phyloP scores from a whole-genome alignment of 2,113 vertebrate species.

The Hiodon tergisus region DNA sequence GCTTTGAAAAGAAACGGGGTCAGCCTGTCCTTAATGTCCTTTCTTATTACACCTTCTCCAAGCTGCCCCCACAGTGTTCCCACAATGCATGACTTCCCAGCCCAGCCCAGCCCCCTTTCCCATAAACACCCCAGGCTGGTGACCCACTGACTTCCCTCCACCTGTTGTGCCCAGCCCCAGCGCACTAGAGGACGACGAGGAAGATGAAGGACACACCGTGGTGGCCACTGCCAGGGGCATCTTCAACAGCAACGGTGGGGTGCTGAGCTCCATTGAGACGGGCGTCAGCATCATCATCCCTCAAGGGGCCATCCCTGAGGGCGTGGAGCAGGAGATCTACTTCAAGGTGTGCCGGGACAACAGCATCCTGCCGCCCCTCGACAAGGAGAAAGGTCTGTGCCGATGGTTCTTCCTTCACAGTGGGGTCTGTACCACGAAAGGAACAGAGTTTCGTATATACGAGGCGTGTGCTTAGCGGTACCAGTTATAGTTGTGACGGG shows the following conservation, averaged over 20 bases:
- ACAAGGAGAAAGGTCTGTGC: conserved; percentile 93
- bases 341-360: conserved; percentile 99
- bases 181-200: conserved; percentile 89
- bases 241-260: conserved; percentile 93
- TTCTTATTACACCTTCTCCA: too few species aligned
- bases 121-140: conserved; percentile 15
- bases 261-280: conserved; percentile 95
- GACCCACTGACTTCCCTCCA: conserved; percentile 24
- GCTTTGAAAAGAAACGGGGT: too few species aligned
- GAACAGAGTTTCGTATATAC: background rate
- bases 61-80: too few species aligned
- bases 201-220: conserved; percentile 94
- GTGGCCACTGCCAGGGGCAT: conserved; percentile 92
- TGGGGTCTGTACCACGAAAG: too few species aligned
- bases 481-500: too few species aligned
- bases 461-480: too few species aligned
- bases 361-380: conserved; percentile 94
- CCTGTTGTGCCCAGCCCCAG: conserved; percentile 67
- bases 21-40: too few species aligned
- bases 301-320: conserved; percentile 93
- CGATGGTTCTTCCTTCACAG: too few species aligned
- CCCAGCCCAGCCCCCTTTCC: background rate
- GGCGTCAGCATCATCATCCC: conserved; percentile 98
- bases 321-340: conserved; percentile 96
- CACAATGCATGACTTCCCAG: background rate